phyloP scores from a whole-genome alignment of 2,888 invertebrate genomes.

The Deilephila elpenor region DNA sequence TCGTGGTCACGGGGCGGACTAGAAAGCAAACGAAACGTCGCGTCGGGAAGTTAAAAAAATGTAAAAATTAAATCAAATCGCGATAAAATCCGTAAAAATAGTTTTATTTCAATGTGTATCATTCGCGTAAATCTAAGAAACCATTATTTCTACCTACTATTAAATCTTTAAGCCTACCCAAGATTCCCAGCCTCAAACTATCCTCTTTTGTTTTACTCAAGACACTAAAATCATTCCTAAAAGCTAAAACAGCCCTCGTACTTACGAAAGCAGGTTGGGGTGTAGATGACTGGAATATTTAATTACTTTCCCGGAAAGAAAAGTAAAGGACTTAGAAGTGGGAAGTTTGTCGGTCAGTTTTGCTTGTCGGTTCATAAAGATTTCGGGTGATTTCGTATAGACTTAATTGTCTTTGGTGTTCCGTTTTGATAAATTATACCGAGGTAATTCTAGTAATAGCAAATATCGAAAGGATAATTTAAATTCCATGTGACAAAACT shows the following conservation, averaged over 20 bases:
- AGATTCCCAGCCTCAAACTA: background rate
- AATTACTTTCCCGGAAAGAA: conserved; percentile 24
- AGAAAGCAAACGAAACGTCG: too few species aligned
- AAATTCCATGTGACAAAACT: too few species aligned
- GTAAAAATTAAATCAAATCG: too few species aligned
- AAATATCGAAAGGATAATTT: too few species aligned
- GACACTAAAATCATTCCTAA: conserved; percentile 5
- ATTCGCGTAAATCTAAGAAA: too few species aligned
- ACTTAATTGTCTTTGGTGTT: background rate
- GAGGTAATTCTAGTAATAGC: too few species aligned
- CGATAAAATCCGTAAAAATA: too few species aligned
- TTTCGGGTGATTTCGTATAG: conserved; percentile 2
- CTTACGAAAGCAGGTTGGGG: conserved; percentile 14
- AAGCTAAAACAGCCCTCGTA: background rate
- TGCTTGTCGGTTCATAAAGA: conserved; percentile 10
- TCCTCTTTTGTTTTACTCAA: background rate
- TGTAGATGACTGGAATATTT: conserved; percentile 22
- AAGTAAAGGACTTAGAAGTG: background rate
- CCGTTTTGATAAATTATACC: too few species aligned
- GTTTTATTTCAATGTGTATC: too few species aligned
- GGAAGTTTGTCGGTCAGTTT: conserved; percentile 1
- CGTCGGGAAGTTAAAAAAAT: too few species aligned
- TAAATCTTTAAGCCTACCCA: background rate
- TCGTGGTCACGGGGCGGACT: too few species aligned
- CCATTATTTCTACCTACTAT: too few species aligned